Evolutionary conservation across 2,113 vertebrate species (phyloP).

Genomic region (Lepus americanus): DNA sequence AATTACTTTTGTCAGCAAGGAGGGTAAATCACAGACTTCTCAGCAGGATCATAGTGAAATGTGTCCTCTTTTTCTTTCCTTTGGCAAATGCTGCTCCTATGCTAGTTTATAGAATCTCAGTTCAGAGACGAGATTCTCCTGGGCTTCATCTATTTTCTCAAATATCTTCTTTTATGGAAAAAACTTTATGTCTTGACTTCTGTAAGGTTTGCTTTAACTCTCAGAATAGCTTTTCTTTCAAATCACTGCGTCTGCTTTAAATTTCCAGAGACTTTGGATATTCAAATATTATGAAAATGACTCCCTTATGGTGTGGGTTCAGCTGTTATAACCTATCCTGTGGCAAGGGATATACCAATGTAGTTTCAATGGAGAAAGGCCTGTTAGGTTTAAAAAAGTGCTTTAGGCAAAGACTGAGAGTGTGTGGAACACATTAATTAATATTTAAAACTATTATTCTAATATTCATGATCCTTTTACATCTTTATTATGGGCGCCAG

Average conservation of each 20-base stretch:
- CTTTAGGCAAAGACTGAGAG: not conserved
- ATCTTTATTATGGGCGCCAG: not conserved
- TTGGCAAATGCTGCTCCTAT: not conserved
- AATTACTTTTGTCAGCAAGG: not conserved
- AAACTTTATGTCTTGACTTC: conserved; percentile 12
- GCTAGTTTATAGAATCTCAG: not conserved
- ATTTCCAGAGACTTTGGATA: conserved; percentile 57
- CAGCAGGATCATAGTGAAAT: not conserved
- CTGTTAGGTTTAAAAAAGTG: not conserved
- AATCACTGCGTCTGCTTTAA: conserved; percentile 43
- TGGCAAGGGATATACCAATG: not conserved
- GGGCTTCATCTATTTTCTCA: not conserved
- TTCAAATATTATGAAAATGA: not conserved
- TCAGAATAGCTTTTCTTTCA: conserved; percentile 65
- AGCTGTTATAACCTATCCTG: not conserved
- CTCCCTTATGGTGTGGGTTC: not conserved
- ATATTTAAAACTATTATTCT: conserved; percentile 9
- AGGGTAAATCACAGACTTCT: not conserved
- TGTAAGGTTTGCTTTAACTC: conserved; percentile 61
- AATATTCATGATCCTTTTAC: not conserved
- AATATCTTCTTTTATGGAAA: conserved; percentile 59
- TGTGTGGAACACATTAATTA: not conserved
- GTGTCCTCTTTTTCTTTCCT: not conserved
- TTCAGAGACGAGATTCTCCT: not conserved
- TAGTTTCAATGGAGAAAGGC: not conserved